phyloP scores from a whole-genome alignment of 2,113 vertebrate species.

The Dendrocopos noguchii region DNA sequence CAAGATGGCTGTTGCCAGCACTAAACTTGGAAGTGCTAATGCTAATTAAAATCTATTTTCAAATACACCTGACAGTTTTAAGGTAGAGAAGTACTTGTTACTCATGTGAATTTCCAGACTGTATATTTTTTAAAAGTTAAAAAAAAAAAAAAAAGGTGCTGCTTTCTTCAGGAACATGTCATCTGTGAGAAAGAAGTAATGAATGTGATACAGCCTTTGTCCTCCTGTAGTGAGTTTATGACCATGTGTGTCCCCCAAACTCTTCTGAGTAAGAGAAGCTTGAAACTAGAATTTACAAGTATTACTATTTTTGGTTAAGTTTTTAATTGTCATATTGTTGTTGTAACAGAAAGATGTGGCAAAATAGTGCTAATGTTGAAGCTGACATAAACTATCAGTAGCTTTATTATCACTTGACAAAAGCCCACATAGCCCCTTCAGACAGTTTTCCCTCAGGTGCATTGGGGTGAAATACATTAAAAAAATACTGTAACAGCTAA shows the following conservation, averaged over 20 bases:
- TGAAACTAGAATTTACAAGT: not conserved
- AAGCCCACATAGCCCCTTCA: not conserved
- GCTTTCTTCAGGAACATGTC: not conserved
- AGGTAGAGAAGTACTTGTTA: conserved; percentile 54
- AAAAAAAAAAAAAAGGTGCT: not conserved
- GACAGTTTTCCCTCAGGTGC: not conserved
- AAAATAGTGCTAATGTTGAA: not conserved
- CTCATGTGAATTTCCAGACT: conserved; percentile 31
- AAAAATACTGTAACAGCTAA: not conserved
- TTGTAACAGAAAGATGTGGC: not conserved
- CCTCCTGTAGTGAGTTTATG: not conserved
- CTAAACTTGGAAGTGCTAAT: conserved; percentile 66
- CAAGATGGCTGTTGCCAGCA: conserved; percentile 38
- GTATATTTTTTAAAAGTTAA: not conserved
- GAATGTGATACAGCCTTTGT: not conserved
- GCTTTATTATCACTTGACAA: not conserved
- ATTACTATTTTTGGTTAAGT: not conserved
- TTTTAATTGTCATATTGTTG: not conserved
- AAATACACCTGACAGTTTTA: conserved; percentile 54
- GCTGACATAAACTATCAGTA: not conserved
- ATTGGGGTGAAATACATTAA: not conserved
- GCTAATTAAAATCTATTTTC: conserved; percentile 71
- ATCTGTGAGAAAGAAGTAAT: not conserved
- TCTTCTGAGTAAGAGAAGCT: not conserved
- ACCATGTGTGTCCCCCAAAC: not conserved